Evolutionary conservation across 2,888 invertebrate species (phyloP).

Genomic region (Andrena hattorfiana): DNA sequence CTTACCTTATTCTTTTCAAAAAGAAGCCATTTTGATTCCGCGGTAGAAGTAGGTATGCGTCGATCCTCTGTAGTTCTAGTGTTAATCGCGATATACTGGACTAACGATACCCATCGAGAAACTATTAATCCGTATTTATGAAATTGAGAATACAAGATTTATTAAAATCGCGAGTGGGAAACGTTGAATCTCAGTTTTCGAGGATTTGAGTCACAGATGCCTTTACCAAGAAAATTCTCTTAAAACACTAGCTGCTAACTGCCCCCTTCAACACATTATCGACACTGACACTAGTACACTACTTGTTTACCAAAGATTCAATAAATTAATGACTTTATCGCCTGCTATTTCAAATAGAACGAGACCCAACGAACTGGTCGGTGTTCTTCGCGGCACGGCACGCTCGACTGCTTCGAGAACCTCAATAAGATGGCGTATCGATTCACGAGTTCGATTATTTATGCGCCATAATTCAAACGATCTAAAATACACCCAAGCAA

Average conservation of each 20-base stretch:
- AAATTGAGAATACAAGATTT: no score
- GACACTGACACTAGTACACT: not conserved
- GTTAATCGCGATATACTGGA: not conserved
- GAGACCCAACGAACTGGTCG: not conserved
- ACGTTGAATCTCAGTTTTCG: no score
- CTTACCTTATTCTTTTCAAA: no score
- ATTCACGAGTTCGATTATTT: conserved; percentile 2
- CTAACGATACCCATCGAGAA: no score
- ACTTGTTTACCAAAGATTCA: not conserved
- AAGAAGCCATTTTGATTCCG: no score
- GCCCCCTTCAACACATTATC: not conserved
- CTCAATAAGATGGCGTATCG: conserved; percentile 4
- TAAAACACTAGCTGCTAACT: not conserved
- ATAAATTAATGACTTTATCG: not conserved
- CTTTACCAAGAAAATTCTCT: not conserved
- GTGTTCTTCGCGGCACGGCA: not conserved
- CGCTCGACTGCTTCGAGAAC: not conserved
- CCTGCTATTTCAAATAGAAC: not conserved
- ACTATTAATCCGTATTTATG: no score
- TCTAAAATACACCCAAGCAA: not conserved
- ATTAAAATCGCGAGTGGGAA: no score
- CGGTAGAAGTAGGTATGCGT: no score
- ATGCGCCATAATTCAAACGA: not conserved
- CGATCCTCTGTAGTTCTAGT: not conserved
- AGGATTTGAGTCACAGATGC: not conserved